Percentiles rank a stretch among this genome's conserved stretches.
Evolutionary conservation across 1,140 invertebrate genomes (phyloP).

Genomic region (Drosophila auraria): DNA sequence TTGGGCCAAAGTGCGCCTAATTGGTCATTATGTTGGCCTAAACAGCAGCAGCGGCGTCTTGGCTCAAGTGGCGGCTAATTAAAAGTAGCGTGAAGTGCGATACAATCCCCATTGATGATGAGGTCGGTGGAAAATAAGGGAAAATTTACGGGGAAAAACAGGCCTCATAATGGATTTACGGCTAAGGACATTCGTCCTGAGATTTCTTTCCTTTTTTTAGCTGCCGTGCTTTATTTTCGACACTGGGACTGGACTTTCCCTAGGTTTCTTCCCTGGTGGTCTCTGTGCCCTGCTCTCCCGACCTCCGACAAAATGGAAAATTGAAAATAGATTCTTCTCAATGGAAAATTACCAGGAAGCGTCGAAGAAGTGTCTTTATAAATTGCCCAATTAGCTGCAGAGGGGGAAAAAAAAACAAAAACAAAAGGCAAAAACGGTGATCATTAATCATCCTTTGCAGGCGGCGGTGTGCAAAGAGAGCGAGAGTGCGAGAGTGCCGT

Average conservation of each 20-base stretch:
- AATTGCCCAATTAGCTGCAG: conserved; percentile 41
- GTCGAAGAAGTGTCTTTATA: conserved; percentile 24
- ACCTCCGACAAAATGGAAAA: conserved; percentile 37
- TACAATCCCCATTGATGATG: conserved; percentile 11
- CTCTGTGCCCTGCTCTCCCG: background rate
- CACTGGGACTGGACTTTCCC: conserved; percentile 1
- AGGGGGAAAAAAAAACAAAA: conserved; percentile 6
- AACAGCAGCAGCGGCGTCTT: conserved; percentile 14
- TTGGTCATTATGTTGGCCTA: conserved; percentile 74
- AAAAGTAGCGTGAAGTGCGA: conserved; percentile 75
- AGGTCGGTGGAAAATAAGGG: conserved; percentile 10
- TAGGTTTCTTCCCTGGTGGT: background rate
- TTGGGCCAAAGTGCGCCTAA: conserved; percentile 68
- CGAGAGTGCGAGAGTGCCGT: conserved; percentile 6
- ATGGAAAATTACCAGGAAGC: conserved; percentile 60
- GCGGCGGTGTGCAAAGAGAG: conserved; percentile 12
- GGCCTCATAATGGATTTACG: conserved; percentile 51
- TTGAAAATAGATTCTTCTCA: conserved; percentile 54
- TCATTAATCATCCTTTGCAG: conserved; percentile 48
- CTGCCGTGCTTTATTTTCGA: background rate
- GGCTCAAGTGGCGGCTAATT: conserved; percentile 65
- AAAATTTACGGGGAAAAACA: background rate
- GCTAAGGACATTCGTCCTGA: conserved; percentile 26
- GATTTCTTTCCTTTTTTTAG: background rate
- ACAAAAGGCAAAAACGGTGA: conserved; percentile 1